Base-by-base conservation (phyloP, 2,888 invertebrate species). In the Petrolisthes cinctipes region DNA sequence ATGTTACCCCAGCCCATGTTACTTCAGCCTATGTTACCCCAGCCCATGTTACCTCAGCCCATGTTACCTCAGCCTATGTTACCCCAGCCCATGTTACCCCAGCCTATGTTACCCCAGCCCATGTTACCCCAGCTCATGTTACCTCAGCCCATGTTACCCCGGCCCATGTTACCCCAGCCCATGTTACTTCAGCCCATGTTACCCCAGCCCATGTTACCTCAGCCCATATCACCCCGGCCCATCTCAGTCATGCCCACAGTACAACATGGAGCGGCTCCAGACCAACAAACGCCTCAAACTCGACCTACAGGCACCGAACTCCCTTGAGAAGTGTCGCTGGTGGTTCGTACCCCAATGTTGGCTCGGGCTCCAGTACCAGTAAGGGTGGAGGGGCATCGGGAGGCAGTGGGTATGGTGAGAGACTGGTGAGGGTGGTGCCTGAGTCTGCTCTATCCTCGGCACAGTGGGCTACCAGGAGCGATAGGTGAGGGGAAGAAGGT, bases 401-500 rank as follows among this genome's bases (percentile, higher is more conserved):
- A 51, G 61, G 61, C 17, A 23, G 6, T 56, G 83, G 73, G 11
- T 37, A 14, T n/a, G 78, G 14, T 20, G 83, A 23, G 4, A 68
- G 79, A 17, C 71, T 86, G 68, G 53, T 83, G 79, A 78, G 53
- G 51, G 79, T 51, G 14, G 86, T 86, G 53, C 86, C 86, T 0
- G 79, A 76, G 9, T 83, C 83, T 9, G 86, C 83, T 2, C 9
- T 86, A 37, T 78, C 83, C 4, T 37, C 76, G n/a, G 86, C 83
- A 17, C 83, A 83, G 56, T 86, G 86, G 86, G 86, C 79, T 7
- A 37, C 71, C 20, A 76, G 86, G 51, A 83, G 57, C 20, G 80
- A 78, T 23, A 86, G 86, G 86, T 86, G 54, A 78, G 4, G 23
- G 5, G 56, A 23, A 5, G 61, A 61, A 1, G 61, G 17, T 61